Evolutionary conservation across 2,113 vertebrate species (phyloP), one percentile per base, ranked within the genome.

Genomic region (Amphiprion ocellaris): DNA sequence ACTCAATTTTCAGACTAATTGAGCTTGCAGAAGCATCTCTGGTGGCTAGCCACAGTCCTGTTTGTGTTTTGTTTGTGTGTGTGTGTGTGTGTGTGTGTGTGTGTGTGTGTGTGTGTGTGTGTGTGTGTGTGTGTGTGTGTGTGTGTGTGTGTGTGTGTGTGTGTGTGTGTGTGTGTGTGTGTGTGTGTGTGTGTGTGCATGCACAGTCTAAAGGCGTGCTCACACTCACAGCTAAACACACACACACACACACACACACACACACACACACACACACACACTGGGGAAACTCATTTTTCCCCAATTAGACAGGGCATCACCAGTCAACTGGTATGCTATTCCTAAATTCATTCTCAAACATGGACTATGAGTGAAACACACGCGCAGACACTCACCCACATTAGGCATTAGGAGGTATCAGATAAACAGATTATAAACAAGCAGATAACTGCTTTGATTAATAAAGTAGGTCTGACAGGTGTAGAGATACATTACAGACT

Each of bases 1-100:
- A 87, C 89, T 92, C 90, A 83, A 92, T 92, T 92, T 92, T 79
- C 85, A 87, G 86, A 83, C 80, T 92, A 91, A 92, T 91, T 92
- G 90, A 92, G 90, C 88, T 73, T 92, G 82, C 79, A 82, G 74
- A 86, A 69, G 78, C 72, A 68, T 92, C 89, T 89, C 88, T 81
- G 68, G 89, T 92, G 88, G 87, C 68, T 60, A 65, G 65, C 87
- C 79, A 84, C 90, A 83, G 54, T 66, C 61, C 58, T 84, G 77
- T 75, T 81, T 81, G 70, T 79, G 37, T 62, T 71, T 16, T 30
- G 33, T 65, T 26, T 33, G 55, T 62, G 53, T 19, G 58, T 60
- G 30, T 63, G 62, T 72, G 21, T 23, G 56, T 49, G 50, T 56
- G 44, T 67, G 21, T 21, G 21, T 21, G 21, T 21, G 21, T 21